Base-by-base conservation (phyloP, 2,113 vertebrate genomes). In the Lates calcarifer region DNA sequence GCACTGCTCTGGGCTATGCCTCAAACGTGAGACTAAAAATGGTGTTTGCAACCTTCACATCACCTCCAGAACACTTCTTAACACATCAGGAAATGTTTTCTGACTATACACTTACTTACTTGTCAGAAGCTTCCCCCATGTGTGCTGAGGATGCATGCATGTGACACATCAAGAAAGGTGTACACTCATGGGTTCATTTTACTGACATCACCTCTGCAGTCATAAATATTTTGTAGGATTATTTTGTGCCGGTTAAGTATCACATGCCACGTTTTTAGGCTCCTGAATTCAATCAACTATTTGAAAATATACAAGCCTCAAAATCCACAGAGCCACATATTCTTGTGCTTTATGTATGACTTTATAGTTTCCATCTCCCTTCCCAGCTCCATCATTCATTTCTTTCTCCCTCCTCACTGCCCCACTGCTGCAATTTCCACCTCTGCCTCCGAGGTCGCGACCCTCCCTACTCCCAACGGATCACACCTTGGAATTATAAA, bases 401-500 rank as follows among this genome's bases (percentile, higher is more conserved):
- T 67, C 47, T 37, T 63, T 65, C 60, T 39, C 22, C 70, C 51
- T 63, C 65, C 33, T 71, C 57, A 17, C 58, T 15, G 74, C 47
- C 41, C 78, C 81, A 33, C 70, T 56, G 70, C 62, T 69, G 78
- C 82, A 86, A 90, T 92, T 91, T 93, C 72, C 82, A 89, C 75
- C 82, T 79, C 87, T 84, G 66, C 79, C 65, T 90, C 49, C 0
- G 56, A 83, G 90, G 91, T 91, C 84, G 56, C 1, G 83, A 72
- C 86, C 43, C 63, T 29, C 20, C 49, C 4, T 47, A n/a, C 82
- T 86, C 81, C 61, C 57, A 4, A 56, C 10, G 22, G 84, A 77
- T 83, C 87, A 6, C 71, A 63, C 75, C 31, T 12, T 31, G 78
- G 91, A 89, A 91, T 93, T 84, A 91, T 89, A 90, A 91, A 89